These are phyloP conservation scores for Candoia aspera DNA, from an alignment of 2,113 vertebrate species.

Conservation along the genomic window DNA sequence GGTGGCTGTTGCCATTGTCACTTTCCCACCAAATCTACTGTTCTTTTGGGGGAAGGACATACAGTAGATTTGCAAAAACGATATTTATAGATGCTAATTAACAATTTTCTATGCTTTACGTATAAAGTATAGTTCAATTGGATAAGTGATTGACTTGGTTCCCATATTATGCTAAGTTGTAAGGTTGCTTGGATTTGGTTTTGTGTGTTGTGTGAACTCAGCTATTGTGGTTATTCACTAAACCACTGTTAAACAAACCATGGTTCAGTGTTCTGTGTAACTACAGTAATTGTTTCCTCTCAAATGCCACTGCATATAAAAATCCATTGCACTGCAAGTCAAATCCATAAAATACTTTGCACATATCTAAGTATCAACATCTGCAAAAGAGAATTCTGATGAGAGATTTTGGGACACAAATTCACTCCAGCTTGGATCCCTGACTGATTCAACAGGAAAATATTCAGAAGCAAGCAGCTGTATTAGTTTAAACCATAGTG, in stretches of 20 bases:
- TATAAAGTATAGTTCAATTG: neutral
- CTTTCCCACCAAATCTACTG: neutral
- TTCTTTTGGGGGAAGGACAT: neutral
- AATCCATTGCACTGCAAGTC: neutral
- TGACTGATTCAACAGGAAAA: neutral
- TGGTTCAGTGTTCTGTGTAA: neutral
- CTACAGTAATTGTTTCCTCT: neutral
- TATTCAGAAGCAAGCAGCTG: neutral
- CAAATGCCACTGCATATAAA: neutral
- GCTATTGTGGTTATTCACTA: neutral
- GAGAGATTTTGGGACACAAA: neutral
- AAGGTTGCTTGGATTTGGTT: neutral
- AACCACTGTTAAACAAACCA: neutral
- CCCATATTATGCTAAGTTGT: neutral
- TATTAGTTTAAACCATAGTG: neutral
- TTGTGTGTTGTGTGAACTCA: neutral
- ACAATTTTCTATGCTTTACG: neutral
- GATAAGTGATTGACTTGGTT: neutral
- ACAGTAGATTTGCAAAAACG: neutral
- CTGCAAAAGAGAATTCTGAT: neutral
- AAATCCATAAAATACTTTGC: neutral
- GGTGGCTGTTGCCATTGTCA: neutral
- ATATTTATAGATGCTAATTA: no score
- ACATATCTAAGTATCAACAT: neutral
- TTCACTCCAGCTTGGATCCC: neutral